Evolutionary conservation across 2,888 invertebrate genomes (phyloP), one percentile per base, ranked within the genome.

Genomic region (Leptopilina drosophilae): DNA sequence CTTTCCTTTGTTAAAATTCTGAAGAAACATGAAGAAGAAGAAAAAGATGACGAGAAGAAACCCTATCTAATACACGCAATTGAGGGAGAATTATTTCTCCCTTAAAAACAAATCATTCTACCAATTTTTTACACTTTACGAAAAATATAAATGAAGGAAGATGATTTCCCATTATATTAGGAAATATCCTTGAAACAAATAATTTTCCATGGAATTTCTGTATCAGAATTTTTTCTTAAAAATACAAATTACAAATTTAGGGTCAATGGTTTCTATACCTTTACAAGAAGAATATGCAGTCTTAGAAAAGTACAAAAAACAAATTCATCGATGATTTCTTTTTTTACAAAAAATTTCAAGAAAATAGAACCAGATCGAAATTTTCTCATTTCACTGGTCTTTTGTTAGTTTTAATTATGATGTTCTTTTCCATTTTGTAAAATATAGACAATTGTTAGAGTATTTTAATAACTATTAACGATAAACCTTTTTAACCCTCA

Each of bases 241-340:
- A 73, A 40, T 77, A 77, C 75, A 76, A 85, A 82, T 78, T 82
- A 84, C 80, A 82, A 83, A 85, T 82, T 20, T 85, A 73, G 73
- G 73, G 59, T 80, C 77, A 82, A 49, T 49, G 4, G 12, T 49
- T 12, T 84, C n/a, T 86, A 86, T 82, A 78, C 85, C 81, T 80
- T 82, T 88, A 88, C 85, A 88, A 42, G 42, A 42, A 42, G 6
- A 90, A 90, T n/a, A 89, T 88, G 87, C 84, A 86, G 88, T 83
- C 84, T 89, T 89, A 90, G 85, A 90, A 90, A 90, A 90, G 88
- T 90, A 90, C 83, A 90, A 89, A 90, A 90, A 87, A 88, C 87
- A 85, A 86, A 81, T 64, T 49, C 33, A 53, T 49, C 77, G 73
- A 59, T 73, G 40, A 56, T 73, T 49, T 49, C 12, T 49, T 49